Base-by-base conservation (phyloP, 2,888 invertebrate genomes). In the Hypsopygia costalis region DNA sequence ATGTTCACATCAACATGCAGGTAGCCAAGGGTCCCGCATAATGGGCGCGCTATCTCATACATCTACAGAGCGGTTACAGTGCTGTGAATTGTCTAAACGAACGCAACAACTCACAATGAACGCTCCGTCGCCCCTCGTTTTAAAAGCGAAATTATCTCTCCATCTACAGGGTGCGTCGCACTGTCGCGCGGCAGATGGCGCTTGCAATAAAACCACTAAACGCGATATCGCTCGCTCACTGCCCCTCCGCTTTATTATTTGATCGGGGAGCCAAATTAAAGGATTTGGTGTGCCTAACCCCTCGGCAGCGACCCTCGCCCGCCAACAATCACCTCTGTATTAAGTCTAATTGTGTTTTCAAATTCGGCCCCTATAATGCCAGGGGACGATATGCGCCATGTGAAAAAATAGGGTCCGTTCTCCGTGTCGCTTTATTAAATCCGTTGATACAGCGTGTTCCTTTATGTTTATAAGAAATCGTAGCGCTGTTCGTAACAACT, bases 311-410 rank as follows among this genome's bases (percentile, higher is more conserved):
- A 82, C 87, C 88, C 86, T 81, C 81, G 71, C 78, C 69, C 67
- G 79, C 78, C 80, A 77, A 85, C 88, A 85, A 88, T 88, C 88
- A 88, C 88, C 88, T 86, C 87, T 87, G 87, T 88, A 88, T 88
- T 88, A 88, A 86, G 81, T 87, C 86, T 88, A 88, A 88, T 88
- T 88, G 87, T 88, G 88, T 88, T 88, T 88, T 88, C 85, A 81
- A 86, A 86, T 86, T 83, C 78, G 67, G 74, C 78, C 83, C 86
- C 80, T 79, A 78, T 77, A 78, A 79, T 77, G 65, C 54, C 61
- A 61, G 70, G 78, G 75, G 80, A 71, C 61, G 64, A 66, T 72
- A 67, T 69, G 71, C 67, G 64, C 59, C 73, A 79, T 75, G 81
- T 78, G 80, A 86, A 87, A 86, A 86, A 87, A 82, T 77, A 66